These are phyloP conservation scores for Hyperoodon ampullatus DNA, from an alignment of 2,113 vertebrate genomes.

Conservation along the genomic window DNA sequence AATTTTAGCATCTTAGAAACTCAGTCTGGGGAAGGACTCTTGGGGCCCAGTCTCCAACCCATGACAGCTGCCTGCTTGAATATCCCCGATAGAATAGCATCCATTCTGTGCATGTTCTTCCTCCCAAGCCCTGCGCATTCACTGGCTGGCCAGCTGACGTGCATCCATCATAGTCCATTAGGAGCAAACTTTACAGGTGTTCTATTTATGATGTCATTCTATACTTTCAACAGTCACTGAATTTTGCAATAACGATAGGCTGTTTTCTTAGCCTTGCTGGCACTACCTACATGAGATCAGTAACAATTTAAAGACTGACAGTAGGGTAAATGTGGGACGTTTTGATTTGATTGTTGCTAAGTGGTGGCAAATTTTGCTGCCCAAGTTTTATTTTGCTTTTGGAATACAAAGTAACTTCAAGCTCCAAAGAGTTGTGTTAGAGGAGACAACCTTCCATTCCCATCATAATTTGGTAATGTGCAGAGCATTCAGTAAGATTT, in stretches of 20 bases:
- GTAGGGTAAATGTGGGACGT: neutral
- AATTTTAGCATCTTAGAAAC: slow-evolving; percentile 28
- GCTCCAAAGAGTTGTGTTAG: neutral
- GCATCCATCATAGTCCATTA: neutral
- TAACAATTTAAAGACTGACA: neutral
- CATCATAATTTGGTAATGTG: neutral
- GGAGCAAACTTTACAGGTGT: neutral
- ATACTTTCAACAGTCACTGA: neutral
- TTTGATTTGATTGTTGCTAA: neutral
- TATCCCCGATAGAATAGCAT: neutral
- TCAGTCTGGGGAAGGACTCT: neutral
- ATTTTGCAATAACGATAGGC: neutral
- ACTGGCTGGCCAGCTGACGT: neutral
- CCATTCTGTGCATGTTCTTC: neutral
- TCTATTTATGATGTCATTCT: neutral
- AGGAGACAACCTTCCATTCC: neutral
- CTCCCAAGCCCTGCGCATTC: neutral
- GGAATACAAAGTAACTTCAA: slow-evolving; percentile 29
- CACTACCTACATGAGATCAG: neutral
- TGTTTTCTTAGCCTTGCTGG: neutral
- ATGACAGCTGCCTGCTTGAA: neutral
- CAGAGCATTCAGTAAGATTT: neutral
- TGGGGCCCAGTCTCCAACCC: neutral
- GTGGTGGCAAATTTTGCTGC: neutral
- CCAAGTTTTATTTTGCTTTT: neutral